Evolutionary conservation across 2,888 invertebrate species (phyloP).

Genomic region (Hyposoter dolosus): DNA sequence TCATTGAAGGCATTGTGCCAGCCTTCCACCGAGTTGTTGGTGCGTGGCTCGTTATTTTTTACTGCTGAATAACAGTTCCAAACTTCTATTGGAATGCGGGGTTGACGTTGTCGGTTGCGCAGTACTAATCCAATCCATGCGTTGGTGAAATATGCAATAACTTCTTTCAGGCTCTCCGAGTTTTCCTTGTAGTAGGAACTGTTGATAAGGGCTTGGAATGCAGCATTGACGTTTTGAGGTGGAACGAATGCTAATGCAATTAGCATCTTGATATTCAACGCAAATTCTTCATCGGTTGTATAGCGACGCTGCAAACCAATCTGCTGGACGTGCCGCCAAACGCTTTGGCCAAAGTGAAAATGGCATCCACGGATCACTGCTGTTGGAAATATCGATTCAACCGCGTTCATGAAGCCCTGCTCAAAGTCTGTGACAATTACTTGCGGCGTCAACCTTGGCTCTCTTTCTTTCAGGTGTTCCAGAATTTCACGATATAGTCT

Average conservation of each 20-base stretch:
- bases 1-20: slow-evolving; percentile 27
- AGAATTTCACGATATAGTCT: too few relatives aligned
- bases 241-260: slow-evolving; percentile 3
- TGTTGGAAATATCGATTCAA: too few relatives aligned
- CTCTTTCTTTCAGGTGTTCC: too few relatives aligned
- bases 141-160: slow-evolving; percentile 37
- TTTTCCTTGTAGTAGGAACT: slow-evolving; percentile 26
- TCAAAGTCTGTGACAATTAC: too few relatives aligned
- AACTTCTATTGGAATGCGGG: slow-evolving; percentile 30
- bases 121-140: slow-evolving; percentile 41
- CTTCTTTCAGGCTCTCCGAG: slow-evolving; percentile 16
- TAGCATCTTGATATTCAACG: slow-evolving; percentile 37
- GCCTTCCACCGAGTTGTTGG: slow-evolving; percentile 32
- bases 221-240: slow-evolving; percentile 7
- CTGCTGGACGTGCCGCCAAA: too few relatives aligned
- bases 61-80: slow-evolving; percentile 56
- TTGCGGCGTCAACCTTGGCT: too few relatives aligned
- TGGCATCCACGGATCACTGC: too few relatives aligned
- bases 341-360: too few relatives aligned
- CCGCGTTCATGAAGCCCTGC: too few relatives aligned
- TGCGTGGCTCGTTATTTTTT: slow-evolving; percentile 29
- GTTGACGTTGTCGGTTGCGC: slow-evolving; percentile 29
- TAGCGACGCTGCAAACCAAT: neutral
- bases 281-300: slow-evolving; percentile 32
- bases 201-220: slow-evolving; percentile 36